A percentile compares a stretch with the other conserved stretches of the same genome.
Evolutionary conservation across 2,113 vertebrate species (phyloP).

Genomic region (Perca flavescens): DNA sequence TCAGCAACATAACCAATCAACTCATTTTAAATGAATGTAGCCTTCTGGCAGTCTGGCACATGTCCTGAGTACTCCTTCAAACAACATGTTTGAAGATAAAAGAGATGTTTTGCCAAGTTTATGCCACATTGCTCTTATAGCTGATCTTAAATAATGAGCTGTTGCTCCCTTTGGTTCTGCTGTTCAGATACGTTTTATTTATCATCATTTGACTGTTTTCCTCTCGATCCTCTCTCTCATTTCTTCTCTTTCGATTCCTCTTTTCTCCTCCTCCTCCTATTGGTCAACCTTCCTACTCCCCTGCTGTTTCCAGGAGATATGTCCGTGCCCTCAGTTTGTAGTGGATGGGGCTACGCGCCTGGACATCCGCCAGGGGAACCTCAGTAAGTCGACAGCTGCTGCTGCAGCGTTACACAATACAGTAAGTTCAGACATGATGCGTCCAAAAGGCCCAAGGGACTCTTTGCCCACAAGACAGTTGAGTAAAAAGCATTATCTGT

Average conservation of each 20-base stretch:
- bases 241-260: neutral
- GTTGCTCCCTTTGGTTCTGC: neutral
- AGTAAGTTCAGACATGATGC: neutral
- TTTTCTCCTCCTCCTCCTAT: neutral
- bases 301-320: conserved; percentile 78
- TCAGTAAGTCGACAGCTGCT: conserved; percentile 47
- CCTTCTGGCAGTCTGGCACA: too few relatives aligned
- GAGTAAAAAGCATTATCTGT: neutral
- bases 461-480: neutral
- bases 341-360: conserved; percentile 63
- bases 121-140: neutral
- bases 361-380: conserved; percentile 74
- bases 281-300: neutral
- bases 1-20: too few relatives aligned
- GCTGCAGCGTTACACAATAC: neutral
- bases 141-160: neutral
- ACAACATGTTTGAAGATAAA: too few relatives aligned
- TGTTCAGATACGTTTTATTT: neutral
- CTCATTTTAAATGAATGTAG: too few relatives aligned
- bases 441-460: neutral
- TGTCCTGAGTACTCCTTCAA: neutral
- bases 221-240: fast-evolving
- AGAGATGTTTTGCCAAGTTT: neutral
- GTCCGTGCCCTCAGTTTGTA: conserved; percentile 72
- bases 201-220: neutral